Evolutionary conservation across 1,140 invertebrate species (phyloP), one percentile per base, ranked within the genome.

Genomic region (Megathymus violae): DNA sequence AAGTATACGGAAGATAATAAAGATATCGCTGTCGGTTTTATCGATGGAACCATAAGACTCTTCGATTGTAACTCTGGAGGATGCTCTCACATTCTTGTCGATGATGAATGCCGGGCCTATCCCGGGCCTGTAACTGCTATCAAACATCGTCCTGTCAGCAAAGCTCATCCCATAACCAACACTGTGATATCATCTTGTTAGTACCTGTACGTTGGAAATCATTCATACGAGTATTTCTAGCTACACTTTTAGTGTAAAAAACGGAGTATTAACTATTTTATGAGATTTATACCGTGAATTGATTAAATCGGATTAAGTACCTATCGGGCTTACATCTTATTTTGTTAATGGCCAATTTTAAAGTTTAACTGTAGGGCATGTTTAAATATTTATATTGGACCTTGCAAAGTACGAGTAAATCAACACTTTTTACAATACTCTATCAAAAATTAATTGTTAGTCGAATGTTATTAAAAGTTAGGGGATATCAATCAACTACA

Each of bases 1-100:
- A 92, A 93, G 84, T 94, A 94, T 70, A 93, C 92, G 11, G 93
- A 94, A 80, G 89, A 92, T 52, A 87, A 78, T 44, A 92, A 92
- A 50, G 89, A 91, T 58, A 71, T 94, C 58, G 93, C 92, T 36
- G 89, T 89, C 22, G 93, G 93, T 38, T 91, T 93, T 56, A 82
- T 91, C 3, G 92, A 94, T 70, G 93, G 93, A 13, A 88, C 84
- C 1, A 85, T 94, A 11, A 81, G 88, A 59, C 68, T 94, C 17
- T 93, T 93, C 67, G 90, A 92, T 68, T 85, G 82, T 40, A 86
- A 71, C 16, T 86, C 82, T 1, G 87, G 87, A 4, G 74, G 85
- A 46, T 89, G 90, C 50, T 71, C 80, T 0, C 76, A 87, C 41
- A 88, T 69, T 5, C 73, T 94, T 0, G 66, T 82, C 4, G 93